Percentiles rank a stretch among this genome's conserved stretches.
phyloP scores from a whole-genome alignment of 2,113 vertebrate genomes.

The Laticauda laticaudata region DNA sequence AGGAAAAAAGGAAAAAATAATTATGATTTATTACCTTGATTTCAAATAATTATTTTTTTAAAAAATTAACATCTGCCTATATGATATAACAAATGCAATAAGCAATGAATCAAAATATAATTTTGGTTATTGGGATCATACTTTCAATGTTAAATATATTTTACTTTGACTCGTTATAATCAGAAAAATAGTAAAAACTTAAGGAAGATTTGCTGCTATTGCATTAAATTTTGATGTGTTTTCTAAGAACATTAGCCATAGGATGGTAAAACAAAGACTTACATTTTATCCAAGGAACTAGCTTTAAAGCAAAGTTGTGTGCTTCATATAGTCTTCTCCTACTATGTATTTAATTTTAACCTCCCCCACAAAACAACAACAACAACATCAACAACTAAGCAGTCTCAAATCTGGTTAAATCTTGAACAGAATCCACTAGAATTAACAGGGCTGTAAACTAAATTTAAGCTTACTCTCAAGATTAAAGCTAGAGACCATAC shows the following conservation, averaged over 20 bases:
- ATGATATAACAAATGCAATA: neutral
- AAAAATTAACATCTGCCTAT: neutral
- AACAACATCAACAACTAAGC: neutral
- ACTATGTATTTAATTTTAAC: neutral
- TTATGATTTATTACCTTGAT: neutral
- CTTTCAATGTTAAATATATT: neutral
- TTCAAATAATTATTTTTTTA: neutral
- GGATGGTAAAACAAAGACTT: neutral
- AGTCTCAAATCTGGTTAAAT: neutral
- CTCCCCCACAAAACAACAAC: too few relatives aligned
- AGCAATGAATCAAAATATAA: neutral
- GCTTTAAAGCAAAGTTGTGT: neutral
- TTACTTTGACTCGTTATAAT: neutral
- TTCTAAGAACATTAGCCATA: neutral
- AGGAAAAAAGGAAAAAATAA: neutral
- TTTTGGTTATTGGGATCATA: neutral
- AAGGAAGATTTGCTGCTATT: neutral
- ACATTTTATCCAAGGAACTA: neutral
- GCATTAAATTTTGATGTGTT: neutral
- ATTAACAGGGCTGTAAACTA: neutral
- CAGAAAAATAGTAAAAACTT: neutral
- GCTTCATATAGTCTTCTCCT: neutral
- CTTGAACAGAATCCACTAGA: neutral
- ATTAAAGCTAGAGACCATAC: too few relatives aligned
- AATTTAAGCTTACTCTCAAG: neutral